Conservation (phyloP, 2,797 vertebrate genomes). For the Acestrorhynchus altus region DNA sequence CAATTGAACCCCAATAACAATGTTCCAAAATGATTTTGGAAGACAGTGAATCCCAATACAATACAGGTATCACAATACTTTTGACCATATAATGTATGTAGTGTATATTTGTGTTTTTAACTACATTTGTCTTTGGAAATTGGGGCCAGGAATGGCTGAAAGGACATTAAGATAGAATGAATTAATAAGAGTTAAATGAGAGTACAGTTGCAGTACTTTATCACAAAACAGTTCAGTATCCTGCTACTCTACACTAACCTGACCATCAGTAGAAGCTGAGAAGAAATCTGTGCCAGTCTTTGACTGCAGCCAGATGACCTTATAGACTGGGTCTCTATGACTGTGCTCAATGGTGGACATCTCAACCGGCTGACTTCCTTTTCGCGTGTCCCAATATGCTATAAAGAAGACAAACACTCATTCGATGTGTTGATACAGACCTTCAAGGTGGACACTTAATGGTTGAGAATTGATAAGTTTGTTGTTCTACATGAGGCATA, state of each 20-base stretch:
- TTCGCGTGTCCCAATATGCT: slow-evolving; percentile 94
- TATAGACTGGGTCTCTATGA: slow-evolving; percentile 92
- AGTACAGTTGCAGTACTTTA: not conserved
- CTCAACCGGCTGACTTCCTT: slow-evolving; percentile 85
- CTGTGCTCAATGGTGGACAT: slow-evolving; percentile 85
- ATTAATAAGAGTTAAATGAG: not conserved
- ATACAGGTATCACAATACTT: no score
- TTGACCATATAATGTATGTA: no score
- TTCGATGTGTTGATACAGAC: not conserved
- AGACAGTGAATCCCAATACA: no score
- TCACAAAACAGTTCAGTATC: not conserved
- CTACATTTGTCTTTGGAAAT: not conserved
- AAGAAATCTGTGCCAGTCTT: slow-evolving; percentile 92
- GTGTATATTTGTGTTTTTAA: not conserved
- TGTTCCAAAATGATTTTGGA: no score
- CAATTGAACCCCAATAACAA: no score
- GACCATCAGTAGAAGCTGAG: slow-evolving; percentile 91
- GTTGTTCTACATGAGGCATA: not conserved
- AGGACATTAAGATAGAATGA: not conserved
- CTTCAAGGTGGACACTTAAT: no score
- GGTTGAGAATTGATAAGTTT: not conserved
- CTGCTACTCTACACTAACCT: slow-evolving; percentile 76
- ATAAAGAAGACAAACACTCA: slow-evolving; percentile 20
- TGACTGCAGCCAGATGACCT: slow-evolving; percentile 91
- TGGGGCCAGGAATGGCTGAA: not conserved